These are phyloP conservation scores for Heterodera schachtii DNA, from an alignment of 1,140 invertebrate species.

Conservation along the genomic window DNA sequence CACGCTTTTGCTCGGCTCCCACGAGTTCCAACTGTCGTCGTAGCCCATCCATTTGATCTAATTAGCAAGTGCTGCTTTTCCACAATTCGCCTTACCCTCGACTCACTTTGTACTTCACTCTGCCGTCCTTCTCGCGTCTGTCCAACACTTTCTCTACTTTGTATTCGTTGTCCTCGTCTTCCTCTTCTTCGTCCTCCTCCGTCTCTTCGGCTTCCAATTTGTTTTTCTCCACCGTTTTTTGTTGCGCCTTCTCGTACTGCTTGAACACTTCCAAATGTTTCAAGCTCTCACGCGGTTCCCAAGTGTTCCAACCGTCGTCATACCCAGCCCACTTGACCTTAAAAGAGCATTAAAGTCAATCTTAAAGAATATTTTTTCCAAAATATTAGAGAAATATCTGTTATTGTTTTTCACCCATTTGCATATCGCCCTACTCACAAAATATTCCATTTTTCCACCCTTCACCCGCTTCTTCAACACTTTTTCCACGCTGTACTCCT, in stretches of 20 bases:
- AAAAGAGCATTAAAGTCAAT: background rate
- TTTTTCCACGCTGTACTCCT: background rate
- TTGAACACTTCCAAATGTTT: conserved; percentile 10
- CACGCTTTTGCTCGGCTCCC: background rate
- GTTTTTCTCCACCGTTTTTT: background rate
- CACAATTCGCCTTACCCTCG: no score
- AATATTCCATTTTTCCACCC: background rate
- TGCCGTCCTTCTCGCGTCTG: background rate
- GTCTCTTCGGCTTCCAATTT: background rate
- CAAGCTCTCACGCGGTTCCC: background rate
- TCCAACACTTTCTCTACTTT: background rate
- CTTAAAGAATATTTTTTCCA: no score
- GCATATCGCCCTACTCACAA: background rate
- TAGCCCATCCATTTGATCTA: background rate
- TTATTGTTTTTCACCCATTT: background rate
- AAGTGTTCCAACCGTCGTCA: background rate
- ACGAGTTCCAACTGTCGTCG: background rate
- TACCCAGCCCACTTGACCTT: conserved; percentile 3
- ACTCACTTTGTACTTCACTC: background rate
- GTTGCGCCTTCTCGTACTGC: background rate
- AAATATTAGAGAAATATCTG: no score
- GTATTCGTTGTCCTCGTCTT: conserved; percentile 1
- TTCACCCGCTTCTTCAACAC: background rate
- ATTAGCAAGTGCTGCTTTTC: background rate
- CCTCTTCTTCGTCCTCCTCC: background rate